Base-by-base conservation (phyloP, 2,797 vertebrate species). In the Vultur gryphus region DNA sequence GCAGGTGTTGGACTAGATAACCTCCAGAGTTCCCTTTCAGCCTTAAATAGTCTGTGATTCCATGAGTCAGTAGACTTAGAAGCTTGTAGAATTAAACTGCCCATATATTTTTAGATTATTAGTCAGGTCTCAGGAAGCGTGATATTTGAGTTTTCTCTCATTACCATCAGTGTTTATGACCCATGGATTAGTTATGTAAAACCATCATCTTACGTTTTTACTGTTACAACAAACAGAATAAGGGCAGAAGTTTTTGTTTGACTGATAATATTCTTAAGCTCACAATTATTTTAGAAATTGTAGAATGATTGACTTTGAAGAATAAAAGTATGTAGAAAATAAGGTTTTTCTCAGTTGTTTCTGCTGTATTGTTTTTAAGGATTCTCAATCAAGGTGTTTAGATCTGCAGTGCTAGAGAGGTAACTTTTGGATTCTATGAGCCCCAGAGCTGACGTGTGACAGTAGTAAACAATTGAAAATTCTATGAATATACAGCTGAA, bases 81-180 rank as follows among this genome's bases (percentile, higher is more conserved):
- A 85, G 67, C 51, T 62, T 85, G 79, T 70, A 44, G 75, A 67
- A 48, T 89, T 85, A 75, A 87, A 89, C 81, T 84, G 55, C 69
- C 26, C 21, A 70, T 85, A 6, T 84, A 93, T 95, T 96, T 96
- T 95, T 91, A 95, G 87, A 66, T 88, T 87, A 89, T 96, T 95
- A 93, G 80, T 93, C 95, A 94, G 64, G 37, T 93, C 79, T 88
- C 43, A 44, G 76, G 79, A 96, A 90, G 64, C 0, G 1, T 90
- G 69, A 37, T 84, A 20, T 71, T 94, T 95, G 52, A 66, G 13
- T 81, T 94, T 90, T 82, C 39, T 21, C 16, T 91, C 26, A 25
- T 76, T 94, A 49, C 51, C 7, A 3, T 21, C 19, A 62, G 59
- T 65, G 48, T 87, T 89, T 87, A 57, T 87, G 58, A 79, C 62